Percentiles rank a stretch among this genome's conserved stretches.
Evolutionary conservation across 2,113 vertebrate genomes (phyloP).

Genomic region (Erythrocercus mccallii): DNA sequence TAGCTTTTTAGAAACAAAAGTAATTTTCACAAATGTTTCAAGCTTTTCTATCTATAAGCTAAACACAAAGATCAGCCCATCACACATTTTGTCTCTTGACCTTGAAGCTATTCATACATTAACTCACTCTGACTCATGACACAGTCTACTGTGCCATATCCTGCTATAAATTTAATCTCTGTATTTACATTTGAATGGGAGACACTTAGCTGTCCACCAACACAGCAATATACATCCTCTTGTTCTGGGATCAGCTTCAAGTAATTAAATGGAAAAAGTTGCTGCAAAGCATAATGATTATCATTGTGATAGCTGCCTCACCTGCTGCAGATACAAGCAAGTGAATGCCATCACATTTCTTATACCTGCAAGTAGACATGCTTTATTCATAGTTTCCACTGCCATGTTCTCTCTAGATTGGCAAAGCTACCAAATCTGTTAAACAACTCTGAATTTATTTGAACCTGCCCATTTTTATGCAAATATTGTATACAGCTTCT

Average conservation of each 20-base stretch:
- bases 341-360: background rate
- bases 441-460: background rate
- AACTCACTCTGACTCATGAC: conserved; percentile 9
- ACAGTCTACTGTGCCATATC: background rate
- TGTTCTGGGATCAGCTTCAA: background rate
- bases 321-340: background rate
- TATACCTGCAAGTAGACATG: background rate
- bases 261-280: background rate
- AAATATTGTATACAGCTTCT: background rate
- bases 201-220: background rate
- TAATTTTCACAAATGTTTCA: background rate
- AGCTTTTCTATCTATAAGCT: background rate
- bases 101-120: background rate
- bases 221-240: background rate
- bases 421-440: background rate
- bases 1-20: background rate
- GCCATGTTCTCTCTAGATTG: background rate
- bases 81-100: background rate
- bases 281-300: background rate
- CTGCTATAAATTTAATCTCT: background rate
- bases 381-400: background rate
- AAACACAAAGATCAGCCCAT: background rate
- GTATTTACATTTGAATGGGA: background rate
- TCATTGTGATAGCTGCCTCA: background rate
- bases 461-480: background rate